A percentile compares a stretch with the other conserved stretches of the same genome.
phyloP scores from a whole-genome alignment of 2,888 invertebrate species.

The Tetranychus truncatus region DNA sequence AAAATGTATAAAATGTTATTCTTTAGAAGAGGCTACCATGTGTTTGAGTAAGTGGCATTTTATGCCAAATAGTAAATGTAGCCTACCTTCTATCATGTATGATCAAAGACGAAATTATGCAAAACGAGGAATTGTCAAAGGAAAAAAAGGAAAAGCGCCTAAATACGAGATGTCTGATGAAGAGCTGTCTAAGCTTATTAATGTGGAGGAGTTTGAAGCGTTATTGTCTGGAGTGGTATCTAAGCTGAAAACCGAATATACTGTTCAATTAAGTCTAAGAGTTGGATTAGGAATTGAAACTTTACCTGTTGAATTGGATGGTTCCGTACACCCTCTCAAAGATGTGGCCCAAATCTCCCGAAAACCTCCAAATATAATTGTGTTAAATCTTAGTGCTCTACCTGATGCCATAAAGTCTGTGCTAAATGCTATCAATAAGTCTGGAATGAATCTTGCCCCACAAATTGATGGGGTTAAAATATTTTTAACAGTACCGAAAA shows the following conservation, averaged over 20 bases:
- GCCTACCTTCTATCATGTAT: not conserved
- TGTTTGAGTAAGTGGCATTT: not conserved
- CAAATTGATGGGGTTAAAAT: slow-evolving; percentile 84
- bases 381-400: slow-evolving; percentile 61
- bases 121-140: not conserved
- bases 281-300: slow-evolving; percentile 46
- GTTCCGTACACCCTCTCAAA: slow-evolving; percentile 39
- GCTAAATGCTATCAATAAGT: slow-evolving; percentile 51
- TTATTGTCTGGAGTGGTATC: slow-evolving; percentile 49
- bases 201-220: slow-evolving; percentile 47
- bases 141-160: slow-evolving; percentile 29
- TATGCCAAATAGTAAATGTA: not conserved
- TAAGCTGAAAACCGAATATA: slow-evolving; percentile 55
- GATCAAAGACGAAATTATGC: slow-evolving; percentile 4
- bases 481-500: slow-evolving; percentile 70
- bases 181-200: slow-evolving; percentile 51
- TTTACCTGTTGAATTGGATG: slow-evolving; percentile 48
- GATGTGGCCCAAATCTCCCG: slow-evolving; percentile 58
- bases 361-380: slow-evolving; percentile 66
- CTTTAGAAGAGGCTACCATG: not conserved
- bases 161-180: slow-evolving; percentile 48
- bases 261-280: slow-evolving; percentile 57
- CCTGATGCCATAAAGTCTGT: slow-evolving; percentile 68
- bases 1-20: not conserved
- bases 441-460: slow-evolving; percentile 77